Evolutionary conservation across 2,797 vertebrate species (phyloP).

Genomic region (Ctenopoma kingsleyae): DNA sequence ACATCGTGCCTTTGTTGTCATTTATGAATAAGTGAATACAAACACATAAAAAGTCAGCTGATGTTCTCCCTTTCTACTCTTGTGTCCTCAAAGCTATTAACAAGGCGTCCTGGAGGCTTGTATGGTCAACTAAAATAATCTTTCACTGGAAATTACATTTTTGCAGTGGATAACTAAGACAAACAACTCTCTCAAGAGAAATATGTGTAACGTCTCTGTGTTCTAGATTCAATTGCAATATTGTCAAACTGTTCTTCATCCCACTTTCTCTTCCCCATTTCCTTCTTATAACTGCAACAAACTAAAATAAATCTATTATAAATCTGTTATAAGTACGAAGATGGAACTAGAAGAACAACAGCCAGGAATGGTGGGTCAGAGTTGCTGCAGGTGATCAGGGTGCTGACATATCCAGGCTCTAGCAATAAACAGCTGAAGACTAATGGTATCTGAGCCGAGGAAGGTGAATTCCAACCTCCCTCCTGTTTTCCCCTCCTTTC

Average conservation of each 20-base stretch:
- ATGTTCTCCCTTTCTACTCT: slow-evolving; percentile 37
- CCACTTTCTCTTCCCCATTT: background rate
- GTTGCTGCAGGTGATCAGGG: slow-evolving; percentile 86
- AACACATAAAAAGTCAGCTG: slow-evolving; percentile 60
- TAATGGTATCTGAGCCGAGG: slow-evolving; percentile 89
- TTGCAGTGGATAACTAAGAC: slow-evolving; percentile 47
- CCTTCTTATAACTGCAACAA: background rate
- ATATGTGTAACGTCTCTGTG: background rate
- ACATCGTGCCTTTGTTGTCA: slow-evolving; percentile 62
- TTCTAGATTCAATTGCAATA: slow-evolving; percentile 12
- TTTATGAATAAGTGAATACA: slow-evolving; percentile 65
- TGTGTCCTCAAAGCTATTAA: slow-evolving; percentile 45
- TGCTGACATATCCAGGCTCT: slow-evolving; percentile 85
- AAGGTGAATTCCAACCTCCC: slow-evolving; percentile 87
- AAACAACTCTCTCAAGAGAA: slow-evolving; percentile 45
- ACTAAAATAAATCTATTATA: background rate
- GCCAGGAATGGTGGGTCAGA: slow-evolving; percentile 64
- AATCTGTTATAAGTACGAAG: slow-evolving; percentile 20
- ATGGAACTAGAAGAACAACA: slow-evolving; percentile 53
- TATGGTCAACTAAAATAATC: slow-evolving; percentile 43
- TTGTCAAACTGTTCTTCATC: background rate
- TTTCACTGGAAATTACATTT: slow-evolving; percentile 51
- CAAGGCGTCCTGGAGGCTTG: slow-evolving; percentile 35
- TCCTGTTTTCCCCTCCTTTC: slow-evolving; percentile 51
- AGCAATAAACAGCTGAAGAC: slow-evolving; percentile 87